Base-by-base conservation (phyloP, 1,140 invertebrate species). In the Orius insidiosus region DNA sequence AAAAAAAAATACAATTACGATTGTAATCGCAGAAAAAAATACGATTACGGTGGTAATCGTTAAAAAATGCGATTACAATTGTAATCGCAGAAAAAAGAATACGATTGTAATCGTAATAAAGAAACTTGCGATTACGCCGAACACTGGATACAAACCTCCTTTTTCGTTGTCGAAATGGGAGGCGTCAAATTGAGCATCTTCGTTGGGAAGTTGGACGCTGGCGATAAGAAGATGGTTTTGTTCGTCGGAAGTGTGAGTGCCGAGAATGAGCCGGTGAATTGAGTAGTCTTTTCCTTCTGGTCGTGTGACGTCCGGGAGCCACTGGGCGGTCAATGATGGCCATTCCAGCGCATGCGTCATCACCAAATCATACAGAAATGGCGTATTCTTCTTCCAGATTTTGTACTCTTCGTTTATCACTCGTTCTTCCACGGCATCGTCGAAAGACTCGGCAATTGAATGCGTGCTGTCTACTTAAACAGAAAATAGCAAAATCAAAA, bases 381-480 rank as follows among this genome's bases (percentile, higher is more conserved):
- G 92, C 4, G 90, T 95, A 56, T 97, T 97, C 61, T 96, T 96
- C 63, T 97, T 96, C 92, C 92, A 96, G 68, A 96, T 95, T 69
- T 99, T 99, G 63, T 99, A 99, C 60, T 99, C 96, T 67, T 99
- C 96, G 65, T 99, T 99, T 47, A 99, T 98, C 35, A 98, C 87
- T 52, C 94, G 76, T 62, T 99, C 96, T 63, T 99, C 96, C 8
- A 96, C 90, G 3, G 87, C 87, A 74, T 96, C 90, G 63, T 95
- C 90, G 55, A 85, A 85, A 1, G 80, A 78, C 71, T 85, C 81
- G 76, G 60, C 51, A 69, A 67, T 14, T 5, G 9, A 5, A 6
- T 14, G 6, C 6, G 36, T 38, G 5, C 6, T 38, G 9, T 38
- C 36, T 38, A 14, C 6, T n/a, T n/a, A 33, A 33, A 33, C n/a